Evolutionary conservation across 2,113 vertebrate genomes (phyloP).

Genomic region (Procavia capensis): DNA sequence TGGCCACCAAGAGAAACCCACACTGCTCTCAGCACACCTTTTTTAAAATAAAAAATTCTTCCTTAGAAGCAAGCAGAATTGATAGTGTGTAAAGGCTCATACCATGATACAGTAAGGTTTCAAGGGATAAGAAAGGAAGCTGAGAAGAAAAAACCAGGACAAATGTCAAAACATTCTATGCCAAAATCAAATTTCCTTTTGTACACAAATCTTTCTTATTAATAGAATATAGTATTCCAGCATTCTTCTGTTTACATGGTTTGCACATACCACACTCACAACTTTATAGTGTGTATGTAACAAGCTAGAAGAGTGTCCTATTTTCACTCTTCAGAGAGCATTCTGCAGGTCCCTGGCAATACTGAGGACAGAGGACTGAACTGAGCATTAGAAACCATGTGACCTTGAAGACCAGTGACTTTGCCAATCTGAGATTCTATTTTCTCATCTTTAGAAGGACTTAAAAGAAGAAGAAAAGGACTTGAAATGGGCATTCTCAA

Average conservation of each 20-base stretch:
- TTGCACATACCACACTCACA: not conserved
- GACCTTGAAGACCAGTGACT: not conserved
- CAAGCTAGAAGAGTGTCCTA: not conserved
- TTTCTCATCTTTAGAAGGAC: not conserved
- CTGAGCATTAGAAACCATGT: not conserved
- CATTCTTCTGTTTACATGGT: not conserved
- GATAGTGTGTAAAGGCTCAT: not conserved
- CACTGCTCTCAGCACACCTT: not conserved
- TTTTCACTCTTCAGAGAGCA: not conserved
- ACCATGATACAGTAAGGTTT: not conserved
- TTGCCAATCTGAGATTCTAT: not conserved
- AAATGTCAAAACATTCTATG: not conserved
- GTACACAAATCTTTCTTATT: not conserved
- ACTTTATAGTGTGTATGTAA: not conserved
- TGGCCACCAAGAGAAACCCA: not conserved
- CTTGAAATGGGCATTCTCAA: not conserved
- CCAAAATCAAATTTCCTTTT: conserved; percentile 1
- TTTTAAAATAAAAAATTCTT: conserved; percentile 7
- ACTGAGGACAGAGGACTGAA: not conserved
- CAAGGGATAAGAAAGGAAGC: not conserved
- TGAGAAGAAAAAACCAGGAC: not conserved
- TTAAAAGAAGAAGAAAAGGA: not conserved
- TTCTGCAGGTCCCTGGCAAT: not conserved
- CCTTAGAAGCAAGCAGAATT: not conserved
- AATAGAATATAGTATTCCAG: not conserved